Evolutionary conservation across 2,888 invertebrate genomes (phyloP).

Genomic region (Pseudococcus viburni): DNA sequence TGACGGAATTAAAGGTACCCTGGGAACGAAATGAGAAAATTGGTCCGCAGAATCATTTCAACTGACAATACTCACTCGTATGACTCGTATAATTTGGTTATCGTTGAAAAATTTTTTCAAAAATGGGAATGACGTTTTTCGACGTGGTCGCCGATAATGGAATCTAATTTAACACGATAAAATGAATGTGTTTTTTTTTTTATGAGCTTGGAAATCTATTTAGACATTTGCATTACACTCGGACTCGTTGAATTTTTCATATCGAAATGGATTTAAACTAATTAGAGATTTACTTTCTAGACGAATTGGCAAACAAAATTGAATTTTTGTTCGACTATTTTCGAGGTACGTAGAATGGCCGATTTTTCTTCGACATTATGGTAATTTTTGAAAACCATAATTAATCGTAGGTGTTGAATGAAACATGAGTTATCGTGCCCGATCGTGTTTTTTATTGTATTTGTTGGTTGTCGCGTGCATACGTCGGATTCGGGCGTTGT

Average conservation of each 20-base stretch:
- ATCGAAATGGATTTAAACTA: not conserved
- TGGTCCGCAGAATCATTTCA: not conserved
- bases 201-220: not conserved
- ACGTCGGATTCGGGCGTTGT: not conserved
- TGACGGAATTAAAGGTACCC: not conserved
- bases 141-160: not conserved
- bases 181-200: not conserved
- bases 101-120: not conserved
- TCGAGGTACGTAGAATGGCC: not conserved
- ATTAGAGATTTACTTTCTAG: not conserved
- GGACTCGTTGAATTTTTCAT: not conserved
- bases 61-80: not conserved
- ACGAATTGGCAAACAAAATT: not conserved
- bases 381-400: not conserved
- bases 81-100: constrained; percentile 15
- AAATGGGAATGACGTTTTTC: not conserved
- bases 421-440: not conserved
- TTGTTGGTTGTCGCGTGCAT: not conserved
- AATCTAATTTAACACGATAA: not conserved
- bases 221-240: not conserved
- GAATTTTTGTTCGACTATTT: not conserved
- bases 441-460: not conserved
- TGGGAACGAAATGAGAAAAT: not conserved
- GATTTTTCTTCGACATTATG: not conserved
- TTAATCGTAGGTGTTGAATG: constrained; percentile 22